These are phyloP conservation scores for Bradypodion ventrale DNA, from an alignment of 2,797 vertebrate genomes.

Conservation along the genomic window DNA sequence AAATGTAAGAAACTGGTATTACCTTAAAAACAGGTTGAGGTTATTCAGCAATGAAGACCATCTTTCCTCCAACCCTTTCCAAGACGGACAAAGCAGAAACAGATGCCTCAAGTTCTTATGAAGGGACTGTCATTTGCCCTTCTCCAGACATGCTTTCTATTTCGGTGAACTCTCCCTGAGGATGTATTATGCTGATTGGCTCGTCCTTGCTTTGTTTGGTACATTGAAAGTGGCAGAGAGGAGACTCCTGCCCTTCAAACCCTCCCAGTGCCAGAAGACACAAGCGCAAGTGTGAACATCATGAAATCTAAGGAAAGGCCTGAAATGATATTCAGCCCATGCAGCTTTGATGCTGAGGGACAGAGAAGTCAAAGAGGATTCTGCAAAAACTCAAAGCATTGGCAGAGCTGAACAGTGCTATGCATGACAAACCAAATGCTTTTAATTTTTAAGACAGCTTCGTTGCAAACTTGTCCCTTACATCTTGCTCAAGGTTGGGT, in stretches of 20 bases:
- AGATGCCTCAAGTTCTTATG: constrained; percentile 37
- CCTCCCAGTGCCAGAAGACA: background rate
- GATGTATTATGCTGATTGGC: background rate
- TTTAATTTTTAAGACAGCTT: too few species aligned
- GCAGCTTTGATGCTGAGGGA: background rate
- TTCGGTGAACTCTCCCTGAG: background rate
- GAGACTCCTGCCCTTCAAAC: background rate
- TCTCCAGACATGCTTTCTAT: constrained; percentile 11
- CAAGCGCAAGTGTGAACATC: background rate
- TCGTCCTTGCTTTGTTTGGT: background rate
- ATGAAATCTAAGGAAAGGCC: background rate
- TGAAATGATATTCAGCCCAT: background rate
- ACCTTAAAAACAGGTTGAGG: background rate
- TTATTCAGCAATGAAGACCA: constrained; percentile 49
- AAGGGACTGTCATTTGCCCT: constrained; percentile 21
- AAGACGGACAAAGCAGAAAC: constrained; percentile 46
- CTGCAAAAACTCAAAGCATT: too few species aligned
- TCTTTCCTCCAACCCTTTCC: constrained; percentile 37
- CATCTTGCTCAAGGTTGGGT: too few species aligned
- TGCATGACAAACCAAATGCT: too few species aligned
- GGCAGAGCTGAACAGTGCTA: background rate
- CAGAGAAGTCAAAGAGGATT: background rate
- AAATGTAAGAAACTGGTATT: too few species aligned
- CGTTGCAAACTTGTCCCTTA: background rate
- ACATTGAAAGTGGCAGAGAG: background rate